These are phyloP conservation scores for Mormyrus proboscirostris DNA, from an alignment of 2,797 vertebrate species.

Conservation along the genomic window DNA sequence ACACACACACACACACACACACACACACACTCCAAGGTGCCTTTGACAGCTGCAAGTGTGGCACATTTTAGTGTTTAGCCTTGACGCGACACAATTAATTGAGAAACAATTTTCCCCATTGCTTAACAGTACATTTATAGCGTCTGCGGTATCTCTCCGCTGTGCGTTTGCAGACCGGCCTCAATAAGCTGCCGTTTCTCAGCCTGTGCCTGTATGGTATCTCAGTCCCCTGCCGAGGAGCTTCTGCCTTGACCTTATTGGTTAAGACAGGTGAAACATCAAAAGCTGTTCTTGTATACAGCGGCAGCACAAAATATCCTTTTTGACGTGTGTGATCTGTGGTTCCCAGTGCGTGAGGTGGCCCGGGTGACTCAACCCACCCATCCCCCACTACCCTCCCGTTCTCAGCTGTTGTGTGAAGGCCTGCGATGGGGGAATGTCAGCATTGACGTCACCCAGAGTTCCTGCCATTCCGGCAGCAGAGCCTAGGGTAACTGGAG, in stretches of 20 bases:
- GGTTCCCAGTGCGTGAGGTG: neutral
- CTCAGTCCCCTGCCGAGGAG: neutral
- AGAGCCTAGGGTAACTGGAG: conserved; percentile 58
- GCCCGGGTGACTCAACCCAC: neutral
- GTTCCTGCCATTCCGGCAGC: conserved; percentile 77
- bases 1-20: conserved; percentile 12
- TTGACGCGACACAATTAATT: neutral
- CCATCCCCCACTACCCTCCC: conserved; percentile 9
- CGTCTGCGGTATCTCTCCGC: neutral
- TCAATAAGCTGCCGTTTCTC: neutral
- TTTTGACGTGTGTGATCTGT: neutral
- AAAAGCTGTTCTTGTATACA: neutral
- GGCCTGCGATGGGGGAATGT: conserved; percentile 74
- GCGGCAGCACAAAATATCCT: neutral
- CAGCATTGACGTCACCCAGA: conserved; percentile 84
- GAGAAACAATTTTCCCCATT: neutral
- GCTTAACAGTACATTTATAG: neutral
- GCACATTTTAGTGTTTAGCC: conserved; percentile 12
- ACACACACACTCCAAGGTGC: conserved; percentile 54
- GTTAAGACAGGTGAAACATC: neutral
- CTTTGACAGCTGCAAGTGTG: conserved; percentile 56
- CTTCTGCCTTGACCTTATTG: neutral
- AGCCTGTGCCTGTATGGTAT: neutral
- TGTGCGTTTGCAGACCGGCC: neutral
- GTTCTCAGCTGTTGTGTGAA: conserved; percentile 69